These are phyloP conservation scores for Andrena dorsata DNA, from an alignment of 2,888 invertebrate species.

Conservation along the genomic window DNA sequence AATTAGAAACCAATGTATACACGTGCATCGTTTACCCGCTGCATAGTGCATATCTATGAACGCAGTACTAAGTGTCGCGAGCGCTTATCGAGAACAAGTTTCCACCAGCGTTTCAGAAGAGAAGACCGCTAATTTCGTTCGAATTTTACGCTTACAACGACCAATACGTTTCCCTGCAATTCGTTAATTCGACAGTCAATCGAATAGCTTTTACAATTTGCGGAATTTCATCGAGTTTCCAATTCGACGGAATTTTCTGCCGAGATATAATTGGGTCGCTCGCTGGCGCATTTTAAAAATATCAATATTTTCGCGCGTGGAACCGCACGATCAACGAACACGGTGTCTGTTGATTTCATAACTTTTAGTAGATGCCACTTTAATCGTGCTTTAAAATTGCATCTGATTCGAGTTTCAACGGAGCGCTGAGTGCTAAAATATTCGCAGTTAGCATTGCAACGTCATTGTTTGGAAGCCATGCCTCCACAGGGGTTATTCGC, in stretches of 20 bases:
- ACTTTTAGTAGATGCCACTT: background rate
- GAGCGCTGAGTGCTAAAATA: background rate
- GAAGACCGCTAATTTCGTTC: background rate
- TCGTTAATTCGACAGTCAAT: constrained; percentile 8
- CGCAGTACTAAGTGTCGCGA: background rate
- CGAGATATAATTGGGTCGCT: background rate
- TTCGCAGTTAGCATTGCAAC: background rate
- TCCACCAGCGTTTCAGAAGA: background rate
- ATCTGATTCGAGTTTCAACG: background rate
- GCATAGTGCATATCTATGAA: background rate
- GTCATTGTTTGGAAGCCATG: background rate
- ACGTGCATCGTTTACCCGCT: background rate
- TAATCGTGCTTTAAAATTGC: background rate
- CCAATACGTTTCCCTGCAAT: background rate
- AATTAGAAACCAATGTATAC: background rate
- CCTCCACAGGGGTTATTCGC: background rate
- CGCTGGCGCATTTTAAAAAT: background rate
- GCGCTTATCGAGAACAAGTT: background rate
- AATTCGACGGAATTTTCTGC: constrained; percentile 1
- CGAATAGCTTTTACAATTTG: background rate
- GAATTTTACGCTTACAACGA: background rate
- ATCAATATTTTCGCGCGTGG: background rate
- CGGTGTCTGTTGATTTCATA: background rate
- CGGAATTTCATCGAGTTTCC: background rate
- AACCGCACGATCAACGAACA: background rate